These are phyloP conservation scores for Chesias legatella DNA, from an alignment of 2,888 invertebrate genomes.

Conservation along the genomic window DNA sequence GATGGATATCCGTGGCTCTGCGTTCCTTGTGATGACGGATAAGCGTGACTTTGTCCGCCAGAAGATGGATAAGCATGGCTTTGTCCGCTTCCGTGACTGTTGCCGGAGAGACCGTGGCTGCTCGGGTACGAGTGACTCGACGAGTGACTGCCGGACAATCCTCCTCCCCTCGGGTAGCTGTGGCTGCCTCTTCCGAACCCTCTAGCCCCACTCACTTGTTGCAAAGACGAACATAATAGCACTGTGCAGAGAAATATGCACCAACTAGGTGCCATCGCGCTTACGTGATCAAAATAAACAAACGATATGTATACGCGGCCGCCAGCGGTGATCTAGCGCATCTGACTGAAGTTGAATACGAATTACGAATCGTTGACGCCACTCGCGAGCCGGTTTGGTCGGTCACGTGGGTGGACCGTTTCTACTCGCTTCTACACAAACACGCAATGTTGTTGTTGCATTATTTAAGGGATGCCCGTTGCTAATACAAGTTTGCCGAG, in stretches of 20 bases:
- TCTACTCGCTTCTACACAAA: constrained; percentile 13
- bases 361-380: constrained; percentile 1
- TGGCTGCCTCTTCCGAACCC: constrained; percentile 29
- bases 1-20: constrained; percentile 32
- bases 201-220: constrained; percentile 29
- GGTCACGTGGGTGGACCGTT: constrained; percentile 12
- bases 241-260: constrained; percentile 49
- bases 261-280: constrained; percentile 42
- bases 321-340: constrained; percentile 40
- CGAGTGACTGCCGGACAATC: constrained; percentile 32
- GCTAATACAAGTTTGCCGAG: not conserved
- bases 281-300: constrained; percentile 24
- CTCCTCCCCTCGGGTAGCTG: constrained; percentile 37
- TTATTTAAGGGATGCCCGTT: constrained; percentile 4
- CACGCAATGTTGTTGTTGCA: constrained; percentile 3
- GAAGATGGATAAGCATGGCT: constrained; percentile 34
- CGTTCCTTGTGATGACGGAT: constrained; percentile 19
- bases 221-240: constrained; percentile 38
- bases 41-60: constrained; percentile 25
- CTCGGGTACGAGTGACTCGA: constrained; percentile 44
- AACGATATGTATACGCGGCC: constrained; percentile 27
- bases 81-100: constrained; percentile 27
- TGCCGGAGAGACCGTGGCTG: constrained; percentile 38
- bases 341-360: constrained; percentile 32
- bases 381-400: constrained; percentile 9